Base-by-base conservation (phyloP, 2,797 vertebrate species). In the Bryconaethiops microstoma region DNA sequence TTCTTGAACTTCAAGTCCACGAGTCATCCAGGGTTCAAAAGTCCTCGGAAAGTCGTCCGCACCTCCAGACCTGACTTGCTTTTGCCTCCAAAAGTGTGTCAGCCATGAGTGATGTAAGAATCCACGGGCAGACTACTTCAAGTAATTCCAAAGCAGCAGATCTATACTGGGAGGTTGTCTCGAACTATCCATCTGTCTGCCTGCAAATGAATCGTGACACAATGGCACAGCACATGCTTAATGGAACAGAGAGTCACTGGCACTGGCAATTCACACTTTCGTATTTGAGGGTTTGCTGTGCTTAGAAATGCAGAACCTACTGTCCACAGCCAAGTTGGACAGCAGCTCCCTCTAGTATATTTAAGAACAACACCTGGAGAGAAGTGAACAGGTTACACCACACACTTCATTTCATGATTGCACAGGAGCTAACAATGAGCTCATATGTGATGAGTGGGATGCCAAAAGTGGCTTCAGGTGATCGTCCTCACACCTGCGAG, bases 121-220 rank as follows among this genome's bases (percentile, higher is more conserved):
- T 91, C 92, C 93, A 91, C 91, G 89, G 85, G 89, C 86, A 84
- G 80, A 84, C 85, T 90, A 89, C 90, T 91, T 94, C 93, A 94
- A 89, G 90, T 90, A 93, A 86, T 89, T 93, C 90, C 92, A 92
- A 92, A 93, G 86, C 57, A 86, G 90, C 89, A 89, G 90, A 88
- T 88, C 92, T 95, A 95, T 86, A 93, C 84, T 87, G 92, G 92
- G 89, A 87, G 94, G 86, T 91, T 93, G 95, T 90, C 91, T 89
- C 90, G 91, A 83, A 92, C 88, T 86, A 90, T 95, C 95, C 96
- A 95, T 94, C 93, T 94, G 93, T 93, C 93, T 91, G 93, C 95
- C 97, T 98, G 94, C 78, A 91, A 85, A 84, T 77, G 68, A 86
- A 91, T 85, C 70, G 80, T 71, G 74, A 83, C 83, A 78, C 65